Conservation (phyloP, 2,113 vertebrate species). For the Cynoglossus semilaevis region DNA sequence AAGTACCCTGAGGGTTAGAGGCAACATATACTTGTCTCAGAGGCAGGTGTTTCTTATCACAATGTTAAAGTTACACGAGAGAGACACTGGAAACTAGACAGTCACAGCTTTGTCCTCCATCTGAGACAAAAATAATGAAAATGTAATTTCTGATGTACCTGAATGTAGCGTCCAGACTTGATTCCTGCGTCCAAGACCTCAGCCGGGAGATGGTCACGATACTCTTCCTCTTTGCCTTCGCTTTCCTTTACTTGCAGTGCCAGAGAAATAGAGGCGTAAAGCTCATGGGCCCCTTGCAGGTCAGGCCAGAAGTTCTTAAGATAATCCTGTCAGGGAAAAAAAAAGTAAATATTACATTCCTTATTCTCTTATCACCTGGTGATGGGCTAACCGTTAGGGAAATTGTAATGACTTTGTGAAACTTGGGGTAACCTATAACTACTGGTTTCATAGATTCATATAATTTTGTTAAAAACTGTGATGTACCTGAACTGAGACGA, state of each 20-base stretch:
- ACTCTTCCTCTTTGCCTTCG: constrained; percentile 86
- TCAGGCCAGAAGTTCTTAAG: constrained; percentile 90
- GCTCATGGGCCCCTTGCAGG: constrained; percentile 82
- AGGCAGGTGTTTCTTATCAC: no score
- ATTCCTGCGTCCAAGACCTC: constrained; percentile 89
- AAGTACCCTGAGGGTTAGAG: constrained; percentile 75
- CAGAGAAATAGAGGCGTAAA: constrained; percentile 86
- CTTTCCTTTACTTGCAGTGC: constrained; percentile 80
- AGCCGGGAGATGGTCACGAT: constrained; percentile 82
- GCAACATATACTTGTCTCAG: no score
- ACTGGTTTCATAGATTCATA: no score
- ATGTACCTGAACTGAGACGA: constrained; percentile 88
- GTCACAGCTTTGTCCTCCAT: no score
- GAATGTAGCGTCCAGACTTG: constrained; percentile 90
- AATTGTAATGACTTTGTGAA: no score
- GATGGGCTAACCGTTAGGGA: no score
- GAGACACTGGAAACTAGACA: no score
- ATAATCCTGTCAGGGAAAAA: constrained; percentile 79
- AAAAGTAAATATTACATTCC: no score
- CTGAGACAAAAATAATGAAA: no score
- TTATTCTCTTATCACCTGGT: no score
- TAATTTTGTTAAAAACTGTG: neutral
- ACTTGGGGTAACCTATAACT: no score
- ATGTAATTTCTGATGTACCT: constrained; percentile 47
- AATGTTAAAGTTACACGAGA: no score